These are phyloP conservation scores for Aphidius gifuensis DNA, from an alignment of 1,140 invertebrate genomes.

Conservation along the genomic window DNA sequence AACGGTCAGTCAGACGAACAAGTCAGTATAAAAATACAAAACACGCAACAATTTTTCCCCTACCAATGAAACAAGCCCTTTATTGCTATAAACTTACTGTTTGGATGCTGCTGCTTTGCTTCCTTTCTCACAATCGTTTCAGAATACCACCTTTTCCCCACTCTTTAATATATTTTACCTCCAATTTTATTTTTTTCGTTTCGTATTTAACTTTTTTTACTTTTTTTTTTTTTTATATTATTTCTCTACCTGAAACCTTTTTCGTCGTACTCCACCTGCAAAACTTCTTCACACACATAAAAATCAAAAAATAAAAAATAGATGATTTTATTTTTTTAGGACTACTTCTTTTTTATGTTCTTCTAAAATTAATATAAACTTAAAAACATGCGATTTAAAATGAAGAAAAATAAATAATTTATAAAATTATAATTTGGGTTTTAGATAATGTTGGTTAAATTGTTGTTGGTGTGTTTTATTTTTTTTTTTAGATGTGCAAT, in stretches of 20 bases:
- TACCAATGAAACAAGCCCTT: conserved; percentile 46
- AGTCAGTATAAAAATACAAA: conserved; percentile 15
- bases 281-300: too few relatives aligned
- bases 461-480: too few relatives aligned
- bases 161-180: background rate
- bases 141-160: conserved; percentile 24
- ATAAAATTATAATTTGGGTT: too few relatives aligned
- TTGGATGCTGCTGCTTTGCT: conserved; percentile 52
- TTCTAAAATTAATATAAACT: too few relatives aligned
- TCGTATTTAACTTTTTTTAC: conserved; percentile 19
- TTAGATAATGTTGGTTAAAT: too few relatives aligned
- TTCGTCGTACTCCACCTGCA: conserved; percentile 16
- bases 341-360: too few relatives aligned
- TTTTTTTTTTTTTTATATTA: conserved; percentile 4
- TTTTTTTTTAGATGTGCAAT: too few relatives aligned
- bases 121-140: conserved; percentile 39
- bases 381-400: too few relatives aligned
- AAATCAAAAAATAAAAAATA: too few relatives aligned
- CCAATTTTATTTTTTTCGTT: conserved; percentile 6
- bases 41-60: conserved; percentile 19
- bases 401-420: too few relatives aligned
- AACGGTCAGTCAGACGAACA: background rate
- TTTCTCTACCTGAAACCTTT: conserved; percentile 15
- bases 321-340: too few relatives aligned
- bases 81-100: conserved; percentile 42